These are phyloP conservation scores for Euphonia xanthogaster DNA, from an alignment of 2,797 vertebrate genomes.

Conservation along the genomic window DNA sequence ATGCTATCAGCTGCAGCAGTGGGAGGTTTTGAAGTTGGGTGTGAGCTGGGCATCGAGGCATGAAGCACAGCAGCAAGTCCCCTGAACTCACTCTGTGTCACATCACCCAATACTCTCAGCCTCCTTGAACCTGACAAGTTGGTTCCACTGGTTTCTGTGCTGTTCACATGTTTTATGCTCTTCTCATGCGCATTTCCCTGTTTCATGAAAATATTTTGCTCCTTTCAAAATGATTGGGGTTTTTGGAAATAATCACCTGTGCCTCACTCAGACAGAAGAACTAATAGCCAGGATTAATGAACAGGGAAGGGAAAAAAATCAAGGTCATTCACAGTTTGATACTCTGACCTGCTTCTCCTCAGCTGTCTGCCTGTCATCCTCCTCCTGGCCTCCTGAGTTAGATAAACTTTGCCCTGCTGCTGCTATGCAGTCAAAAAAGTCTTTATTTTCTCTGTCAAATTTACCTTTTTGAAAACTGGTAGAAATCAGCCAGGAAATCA, in stretches of 20 bases:
- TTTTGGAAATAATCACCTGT: neutral
- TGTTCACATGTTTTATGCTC: neutral
- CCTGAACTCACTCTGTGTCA: neutral
- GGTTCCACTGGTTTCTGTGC: neutral
- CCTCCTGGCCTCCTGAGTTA: neutral
- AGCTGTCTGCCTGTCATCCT: neutral
- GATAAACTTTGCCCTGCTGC: neutral
- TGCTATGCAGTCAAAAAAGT: neutral
- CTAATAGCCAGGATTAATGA: neutral
- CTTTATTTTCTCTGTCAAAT: neutral
- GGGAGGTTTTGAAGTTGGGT: neutral
- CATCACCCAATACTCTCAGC: neutral
- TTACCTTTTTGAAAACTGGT: neutral
- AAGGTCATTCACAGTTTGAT: neutral
- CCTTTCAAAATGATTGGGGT: neutral
- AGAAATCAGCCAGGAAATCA: neutral
- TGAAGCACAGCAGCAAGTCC: neutral
- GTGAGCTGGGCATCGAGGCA: neutral
- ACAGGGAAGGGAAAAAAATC: rapidly evolving
- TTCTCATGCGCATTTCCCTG: neutral
- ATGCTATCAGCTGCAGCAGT: neutral
- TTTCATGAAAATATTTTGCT: neutral
- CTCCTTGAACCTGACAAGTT: neutral
- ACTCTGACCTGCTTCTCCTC: neutral
- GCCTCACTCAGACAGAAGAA: neutral